Base-by-base conservation (phyloP, 1,140 invertebrate species). In the Steinernema feltiae region DNA sequence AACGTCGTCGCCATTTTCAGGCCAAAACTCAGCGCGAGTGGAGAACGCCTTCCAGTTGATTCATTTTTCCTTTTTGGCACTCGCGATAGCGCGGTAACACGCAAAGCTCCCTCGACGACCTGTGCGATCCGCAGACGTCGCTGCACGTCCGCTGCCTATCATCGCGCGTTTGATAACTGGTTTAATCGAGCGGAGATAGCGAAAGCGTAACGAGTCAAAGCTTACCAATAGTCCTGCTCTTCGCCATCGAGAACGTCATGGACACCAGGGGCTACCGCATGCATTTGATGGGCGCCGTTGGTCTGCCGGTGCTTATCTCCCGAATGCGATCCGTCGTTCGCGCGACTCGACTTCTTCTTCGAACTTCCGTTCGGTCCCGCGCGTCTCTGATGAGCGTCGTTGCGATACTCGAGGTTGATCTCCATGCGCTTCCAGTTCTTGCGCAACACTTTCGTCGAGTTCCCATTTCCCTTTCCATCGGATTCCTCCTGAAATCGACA, bases 341-440 rank as follows among this genome's bases (percentile, higher is more conserved):
- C 18, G 2, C 73, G 29, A 21, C 21, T 1, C 72, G 30, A 48
- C 53, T 74, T 35, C 35, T 74, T 71, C 46, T 35, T 72, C 71
- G n/a, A 17, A 15, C 2, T 31, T 1, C 69, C 29, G 30, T 71
- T 72, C 12, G 35, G n/a, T 2, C 73, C 27, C 35, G 17, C 2
- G 63, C 69, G 48, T 21, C 29, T 1, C n/a, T 74, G 15, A 7
- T 63, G 53, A 21, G 7, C 24, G 12, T 63, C 53, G 53, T 63
- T 63, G 7, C 18, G 17, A 30, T 73, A 53, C 7, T 71, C 72
- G 3, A 79, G 72, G 7, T 80, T 73, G 18, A 79, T 79, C 24
- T 79, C 78, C 21, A 79, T 30, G 41, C 74, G 77, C 53, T 75
- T 79, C 78, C 78, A 79, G 24, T 63, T 70, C 30, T 79, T 79